phyloP scores from a whole-genome alignment of 2,113 vertebrate genomes.

The Anguilla rostrata region DNA sequence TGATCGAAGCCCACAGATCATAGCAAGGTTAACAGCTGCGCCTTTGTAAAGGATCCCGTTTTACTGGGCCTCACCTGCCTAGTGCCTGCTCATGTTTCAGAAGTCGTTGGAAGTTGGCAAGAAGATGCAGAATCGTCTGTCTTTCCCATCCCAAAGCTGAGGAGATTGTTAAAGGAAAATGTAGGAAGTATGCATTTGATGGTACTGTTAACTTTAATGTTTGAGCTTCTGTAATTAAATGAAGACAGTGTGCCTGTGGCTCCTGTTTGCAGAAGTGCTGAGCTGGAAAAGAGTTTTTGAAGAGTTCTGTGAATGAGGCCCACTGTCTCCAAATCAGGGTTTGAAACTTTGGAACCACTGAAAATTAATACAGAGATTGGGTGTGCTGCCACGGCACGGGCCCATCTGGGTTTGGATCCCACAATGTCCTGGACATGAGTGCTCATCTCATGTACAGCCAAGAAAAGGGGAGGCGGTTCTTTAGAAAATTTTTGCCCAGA shows the following conservation, averaged over 20 bases:
- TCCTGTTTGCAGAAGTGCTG: neutral
- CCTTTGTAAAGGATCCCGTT: neutral
- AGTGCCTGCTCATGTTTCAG: neutral
- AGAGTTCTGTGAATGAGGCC: neutral
- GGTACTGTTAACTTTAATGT: constrained; percentile 3
- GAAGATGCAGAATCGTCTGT: neutral
- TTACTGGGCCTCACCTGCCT: neutral
- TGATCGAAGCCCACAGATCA: neutral
- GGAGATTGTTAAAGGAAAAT: neutral
- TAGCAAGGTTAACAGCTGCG: neutral
- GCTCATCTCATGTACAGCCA: neutral
- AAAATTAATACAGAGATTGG: no score
- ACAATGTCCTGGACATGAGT: neutral
- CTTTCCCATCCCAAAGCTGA: neutral
- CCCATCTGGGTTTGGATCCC: neutral
- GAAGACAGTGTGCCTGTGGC: neutral
- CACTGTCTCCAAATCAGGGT: no score
- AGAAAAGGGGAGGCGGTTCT: neutral
- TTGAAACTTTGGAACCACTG: no score
- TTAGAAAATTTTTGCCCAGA: neutral
- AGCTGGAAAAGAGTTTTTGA: neutral
- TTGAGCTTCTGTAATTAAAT: neutral
- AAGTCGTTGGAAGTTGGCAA: neutral
- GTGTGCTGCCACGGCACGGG: neutral
- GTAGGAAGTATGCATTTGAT: neutral